These are phyloP conservation scores for Pristionchus entomophagus DNA, from an alignment of 2,888 invertebrate genomes.

Conservation along the genomic window DNA sequence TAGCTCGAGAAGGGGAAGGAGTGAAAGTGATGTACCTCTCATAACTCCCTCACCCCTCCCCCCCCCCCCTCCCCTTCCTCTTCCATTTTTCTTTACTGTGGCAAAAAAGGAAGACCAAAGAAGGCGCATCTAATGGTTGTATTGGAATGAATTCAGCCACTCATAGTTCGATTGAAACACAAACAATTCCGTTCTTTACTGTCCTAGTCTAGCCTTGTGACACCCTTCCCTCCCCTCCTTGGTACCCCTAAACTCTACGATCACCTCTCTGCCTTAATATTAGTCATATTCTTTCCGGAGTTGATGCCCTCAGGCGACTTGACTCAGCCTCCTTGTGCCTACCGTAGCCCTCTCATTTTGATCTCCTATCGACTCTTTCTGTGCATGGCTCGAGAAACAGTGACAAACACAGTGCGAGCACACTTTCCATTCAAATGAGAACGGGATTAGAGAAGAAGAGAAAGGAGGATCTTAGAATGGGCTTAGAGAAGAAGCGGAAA, in stretches of 20 bases:
- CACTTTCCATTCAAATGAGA: conserved; percentile 2
- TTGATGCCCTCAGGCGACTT: neutral
- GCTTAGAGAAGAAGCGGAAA: conserved; percentile 23
- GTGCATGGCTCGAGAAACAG: neutral
- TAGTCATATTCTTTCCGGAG: neutral
- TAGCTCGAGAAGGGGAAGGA: neutral
- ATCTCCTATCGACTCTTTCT: neutral
- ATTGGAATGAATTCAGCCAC: neutral
- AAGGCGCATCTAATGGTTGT: neutral
- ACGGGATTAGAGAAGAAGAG: neutral
- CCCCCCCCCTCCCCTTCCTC: too few species aligned
- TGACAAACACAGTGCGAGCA: neutral
- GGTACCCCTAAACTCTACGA: neutral
- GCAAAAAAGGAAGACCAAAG: neutral
- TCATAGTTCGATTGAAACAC: neutral
- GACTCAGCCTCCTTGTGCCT: neutral
- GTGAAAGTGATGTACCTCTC: conserved; percentile 14
- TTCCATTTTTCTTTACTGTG: neutral
- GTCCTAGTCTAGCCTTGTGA: neutral
- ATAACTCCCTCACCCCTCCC: neutral
- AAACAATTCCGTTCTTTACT: neutral
- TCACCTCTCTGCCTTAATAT: neutral
- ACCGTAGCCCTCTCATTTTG: neutral
- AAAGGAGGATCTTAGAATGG: conserved; percentile 18
- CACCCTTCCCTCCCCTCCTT: neutral